Conservation (phyloP, 1,140 invertebrate genomes). For the Danaus melanippus region DNA sequence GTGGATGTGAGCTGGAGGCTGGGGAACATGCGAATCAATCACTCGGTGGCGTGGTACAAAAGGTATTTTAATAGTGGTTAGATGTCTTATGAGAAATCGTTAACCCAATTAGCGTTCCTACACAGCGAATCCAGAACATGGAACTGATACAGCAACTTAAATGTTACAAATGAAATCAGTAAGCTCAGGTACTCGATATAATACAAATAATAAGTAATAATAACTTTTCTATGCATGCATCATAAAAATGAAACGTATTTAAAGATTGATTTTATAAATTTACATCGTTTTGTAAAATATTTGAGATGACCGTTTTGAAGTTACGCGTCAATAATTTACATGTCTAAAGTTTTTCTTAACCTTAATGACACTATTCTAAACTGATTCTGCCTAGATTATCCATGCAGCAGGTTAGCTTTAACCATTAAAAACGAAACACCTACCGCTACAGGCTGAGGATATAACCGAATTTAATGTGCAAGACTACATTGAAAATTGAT, state of each 20-base stretch:
- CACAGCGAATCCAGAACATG: conserved; percentile 24
- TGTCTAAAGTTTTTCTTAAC: no score
- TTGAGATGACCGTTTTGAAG: no score
- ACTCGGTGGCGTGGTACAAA: conserved; percentile 71
- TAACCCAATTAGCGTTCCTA: conserved; percentile 45
- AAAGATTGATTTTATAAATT: no score
- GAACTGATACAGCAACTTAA: conserved; percentile 17
- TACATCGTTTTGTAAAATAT: no score
- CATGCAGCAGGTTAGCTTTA: conserved; percentile 46
- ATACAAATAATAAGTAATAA: conserved; percentile 10
- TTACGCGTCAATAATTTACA: no score
- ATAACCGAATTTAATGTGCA: conserved; percentile 29
- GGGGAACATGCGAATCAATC: conserved; percentile 68
- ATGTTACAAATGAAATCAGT: conserved; percentile 17
- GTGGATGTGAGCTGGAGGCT: conserved; percentile 69
- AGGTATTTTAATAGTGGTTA: conserved; percentile 60
- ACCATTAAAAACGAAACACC: conserved; percentile 24
- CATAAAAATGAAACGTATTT: conserved; percentile 4
- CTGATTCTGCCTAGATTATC: conserved; percentile 18
- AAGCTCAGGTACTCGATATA: conserved; percentile 13
- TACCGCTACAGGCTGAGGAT: conserved; percentile 49
- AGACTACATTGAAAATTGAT: conserved; percentile 19
- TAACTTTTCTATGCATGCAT: conserved; percentile 4
- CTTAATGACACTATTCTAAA: conserved; percentile 8
- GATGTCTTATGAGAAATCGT: conserved; percentile 49